These are phyloP conservation scores for Uria aalge DNA, from an alignment of 2,113 vertebrate species.

Conservation along the genomic window DNA sequence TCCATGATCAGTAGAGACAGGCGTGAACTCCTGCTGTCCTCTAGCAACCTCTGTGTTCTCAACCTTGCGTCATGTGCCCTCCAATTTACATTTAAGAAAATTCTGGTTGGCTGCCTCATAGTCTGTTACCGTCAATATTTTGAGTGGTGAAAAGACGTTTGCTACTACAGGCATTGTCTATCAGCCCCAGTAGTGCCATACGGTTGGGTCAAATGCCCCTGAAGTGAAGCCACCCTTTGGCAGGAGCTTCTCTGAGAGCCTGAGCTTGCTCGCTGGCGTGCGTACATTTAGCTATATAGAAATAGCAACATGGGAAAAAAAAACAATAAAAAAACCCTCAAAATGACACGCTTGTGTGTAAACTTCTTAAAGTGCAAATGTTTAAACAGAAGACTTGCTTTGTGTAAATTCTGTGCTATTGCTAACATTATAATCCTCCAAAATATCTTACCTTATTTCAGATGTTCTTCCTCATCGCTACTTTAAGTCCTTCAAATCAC, in stretches of 20 bases:
- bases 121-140: not conserved
- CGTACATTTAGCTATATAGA: not conserved
- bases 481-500: not conserved
- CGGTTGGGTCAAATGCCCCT: not conserved
- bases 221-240: not conserved
- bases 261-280: not conserved
- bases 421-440: not conserved
- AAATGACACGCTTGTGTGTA: not conserved
- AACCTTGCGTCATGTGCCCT: not conserved
- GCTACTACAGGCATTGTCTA: not conserved
- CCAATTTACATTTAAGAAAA: not conserved
- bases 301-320: not conserved
- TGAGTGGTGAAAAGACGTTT: not conserved
- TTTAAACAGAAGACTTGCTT: not conserved
- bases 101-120: not conserved
- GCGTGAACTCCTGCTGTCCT: not conserved
- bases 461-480: not conserved
- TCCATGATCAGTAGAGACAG: not conserved
- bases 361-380: not conserved
- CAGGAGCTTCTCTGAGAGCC: not conserved
- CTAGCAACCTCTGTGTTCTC: not conserved
- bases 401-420: not conserved
- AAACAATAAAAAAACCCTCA: not conserved
- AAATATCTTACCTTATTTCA: fast-evolving
- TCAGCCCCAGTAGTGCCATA: not conserved